phyloP scores from a whole-genome alignment of 2,888 invertebrate genomes.

The Holacanthella duospinosa region DNA sequence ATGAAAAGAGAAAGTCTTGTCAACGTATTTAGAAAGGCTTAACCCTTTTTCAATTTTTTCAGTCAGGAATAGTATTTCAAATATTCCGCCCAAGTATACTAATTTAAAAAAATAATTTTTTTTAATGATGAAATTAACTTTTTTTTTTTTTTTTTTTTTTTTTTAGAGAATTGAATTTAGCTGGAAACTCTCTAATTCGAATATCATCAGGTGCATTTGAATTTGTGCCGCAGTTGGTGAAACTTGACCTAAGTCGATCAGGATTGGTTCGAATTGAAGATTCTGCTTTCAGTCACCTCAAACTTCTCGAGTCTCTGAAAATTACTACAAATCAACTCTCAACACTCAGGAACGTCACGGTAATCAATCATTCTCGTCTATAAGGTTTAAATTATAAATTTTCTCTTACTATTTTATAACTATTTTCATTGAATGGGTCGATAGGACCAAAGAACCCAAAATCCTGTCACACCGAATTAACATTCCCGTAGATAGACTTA shows the following conservation, averaged over 20 bases:
- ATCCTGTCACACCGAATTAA: neutral
- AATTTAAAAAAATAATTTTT: neutral
- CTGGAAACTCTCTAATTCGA: constrained; percentile 70
- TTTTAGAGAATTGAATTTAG: constrained; percentile 56
- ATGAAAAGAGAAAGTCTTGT: too few species aligned
- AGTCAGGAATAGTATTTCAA: too few species aligned
- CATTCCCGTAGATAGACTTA: neutral
- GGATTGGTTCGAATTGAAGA: constrained; percentile 63
- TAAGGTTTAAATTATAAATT: neutral
- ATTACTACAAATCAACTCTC: constrained; percentile 66
- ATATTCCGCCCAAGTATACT: too few species aligned
- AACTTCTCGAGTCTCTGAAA: constrained; percentile 64
- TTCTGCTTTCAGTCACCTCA: constrained; percentile 64
- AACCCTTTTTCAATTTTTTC: too few species aligned
- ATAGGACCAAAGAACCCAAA: neutral
- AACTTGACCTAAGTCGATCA: constrained; percentile 72
- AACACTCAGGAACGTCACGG: constrained; percentile 37
- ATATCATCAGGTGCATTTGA: constrained; percentile 64
- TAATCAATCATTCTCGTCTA: constrained; percentile 20
- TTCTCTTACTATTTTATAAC: neutral
- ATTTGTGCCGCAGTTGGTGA: constrained; percentile 63
- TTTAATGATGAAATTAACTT: constrained; percentile 3
- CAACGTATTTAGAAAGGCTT: too few species aligned
- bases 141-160: constrained; percentile 15
- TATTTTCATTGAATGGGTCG: neutral